Evolutionary conservation across 2,888 invertebrate genomes (phyloP).

Genomic region (Leistus spinibarbis): DNA sequence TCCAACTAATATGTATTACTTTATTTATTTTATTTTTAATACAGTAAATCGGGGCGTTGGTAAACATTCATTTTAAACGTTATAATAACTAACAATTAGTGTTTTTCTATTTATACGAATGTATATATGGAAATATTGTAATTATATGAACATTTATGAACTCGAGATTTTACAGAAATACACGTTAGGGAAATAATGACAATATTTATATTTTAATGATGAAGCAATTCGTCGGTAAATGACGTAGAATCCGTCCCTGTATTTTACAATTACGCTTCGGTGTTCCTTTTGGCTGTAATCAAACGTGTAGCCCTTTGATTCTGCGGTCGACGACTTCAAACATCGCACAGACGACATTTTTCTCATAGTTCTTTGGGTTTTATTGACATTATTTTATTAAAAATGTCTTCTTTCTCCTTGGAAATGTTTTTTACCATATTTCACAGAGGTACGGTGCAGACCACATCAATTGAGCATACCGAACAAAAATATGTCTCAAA

Average conservation of each 20-base stretch:
- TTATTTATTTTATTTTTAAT: no score
- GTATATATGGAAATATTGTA: no score
- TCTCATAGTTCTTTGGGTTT: constrained; percentile 2
- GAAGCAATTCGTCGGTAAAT: not conserved
- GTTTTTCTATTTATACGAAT: no score
- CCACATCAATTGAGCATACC: no score
- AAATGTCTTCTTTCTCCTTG: not conserved
- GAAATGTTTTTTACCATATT: not conserved
- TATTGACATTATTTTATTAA: constrained; percentile 13
- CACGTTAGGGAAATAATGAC: no score
- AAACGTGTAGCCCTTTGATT: not conserved
- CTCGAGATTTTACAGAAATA: no score
- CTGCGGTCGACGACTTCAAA: not conserved
- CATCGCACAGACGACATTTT: not conserved
- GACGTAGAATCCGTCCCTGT: not conserved
- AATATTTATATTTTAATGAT: not conserved
- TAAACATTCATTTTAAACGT: no score
- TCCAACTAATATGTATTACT: no score
- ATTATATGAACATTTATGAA: no score
- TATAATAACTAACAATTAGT: no score
- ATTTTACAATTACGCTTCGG: not conserved
- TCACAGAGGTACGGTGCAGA: not conserved
- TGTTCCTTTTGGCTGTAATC: not conserved
- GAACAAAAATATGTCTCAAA: not conserved
- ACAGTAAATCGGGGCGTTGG: no score